These are phyloP conservation scores for Thymelicus sylvestris DNA, from an alignment of 2,888 invertebrate species.

Conservation along the genomic window DNA sequence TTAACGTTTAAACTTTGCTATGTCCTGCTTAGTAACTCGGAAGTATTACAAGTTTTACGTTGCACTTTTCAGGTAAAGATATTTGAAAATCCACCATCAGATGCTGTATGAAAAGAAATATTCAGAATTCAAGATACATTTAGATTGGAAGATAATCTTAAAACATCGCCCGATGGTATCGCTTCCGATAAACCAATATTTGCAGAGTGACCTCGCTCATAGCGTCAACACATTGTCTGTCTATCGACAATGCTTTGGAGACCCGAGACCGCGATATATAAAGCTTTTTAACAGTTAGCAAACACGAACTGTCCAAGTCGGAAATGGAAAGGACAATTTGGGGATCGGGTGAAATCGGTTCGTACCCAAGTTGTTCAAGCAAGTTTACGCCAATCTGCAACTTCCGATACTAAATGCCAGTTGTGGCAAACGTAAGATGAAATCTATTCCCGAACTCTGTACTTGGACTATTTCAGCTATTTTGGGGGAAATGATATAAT, in stretches of 20 bases:
- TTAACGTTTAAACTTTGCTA: slow-evolving; percentile 40
- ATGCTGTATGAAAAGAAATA: not conserved
- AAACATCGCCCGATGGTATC: too few species aligned
- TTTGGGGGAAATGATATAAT: not conserved
- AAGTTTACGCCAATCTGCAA: slow-evolving; percentile 11
- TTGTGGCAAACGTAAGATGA: slow-evolving; percentile 1
- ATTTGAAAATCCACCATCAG: not conserved
- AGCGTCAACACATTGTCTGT: not conserved
- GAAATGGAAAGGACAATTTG: slow-evolving; percentile 14
- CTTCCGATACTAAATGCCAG: slow-evolving; percentile 8
- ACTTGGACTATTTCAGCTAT: not conserved
- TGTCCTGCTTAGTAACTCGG: slow-evolving; percentile 31
- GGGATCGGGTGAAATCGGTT: slow-evolving; percentile 7
- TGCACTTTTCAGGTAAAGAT: slow-evolving; percentile 23
- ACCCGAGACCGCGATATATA: not conserved
- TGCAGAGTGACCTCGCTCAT: not conserved
- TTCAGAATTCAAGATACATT: too few species aligned
- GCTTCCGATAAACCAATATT: slow-evolving; percentile 1
- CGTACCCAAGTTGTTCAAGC: slow-evolving; percentile 2
- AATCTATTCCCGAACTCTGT: not conserved
- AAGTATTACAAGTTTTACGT: slow-evolving; percentile 29
- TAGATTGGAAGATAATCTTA: too few species aligned
- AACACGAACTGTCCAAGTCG: slow-evolving; percentile 9
- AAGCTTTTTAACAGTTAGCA: slow-evolving; percentile 4
- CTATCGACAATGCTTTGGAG: not conserved